Evolutionary conservation across 92 coral and sea anemone species (phyloP).

Genomic region (Porites cylindrica): DNA sequence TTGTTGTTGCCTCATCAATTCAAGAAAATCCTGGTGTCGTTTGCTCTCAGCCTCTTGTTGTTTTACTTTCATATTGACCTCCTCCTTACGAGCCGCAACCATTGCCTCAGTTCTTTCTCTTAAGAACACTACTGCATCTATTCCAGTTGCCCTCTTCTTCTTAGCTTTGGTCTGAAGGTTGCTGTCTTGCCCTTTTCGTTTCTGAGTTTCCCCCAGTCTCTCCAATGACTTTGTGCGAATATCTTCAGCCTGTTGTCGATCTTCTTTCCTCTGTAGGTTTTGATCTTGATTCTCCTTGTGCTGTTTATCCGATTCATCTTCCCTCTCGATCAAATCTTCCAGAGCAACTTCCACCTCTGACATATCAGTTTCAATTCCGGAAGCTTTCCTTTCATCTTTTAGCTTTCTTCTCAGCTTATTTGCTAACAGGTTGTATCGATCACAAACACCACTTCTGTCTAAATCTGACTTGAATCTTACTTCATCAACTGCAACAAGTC

Average conservation of each 20-base stretch:
- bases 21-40: background rate
- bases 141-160: slow-evolving; percentile 32
- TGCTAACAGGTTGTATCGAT: too few relatives aligned
- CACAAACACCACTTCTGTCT: too few relatives aligned
- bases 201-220: slow-evolving; percentile 41
- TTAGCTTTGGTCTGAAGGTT: background rate
- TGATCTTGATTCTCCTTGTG: slow-evolving; percentile 3
- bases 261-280: slow-evolving; percentile 25
- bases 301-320: slow-evolving; percentile 48
- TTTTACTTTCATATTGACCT: slow-evolving; percentile 5
- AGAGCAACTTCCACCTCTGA: background rate
- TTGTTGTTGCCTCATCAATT: slow-evolving; percentile 7
- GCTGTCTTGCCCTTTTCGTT: slow-evolving; percentile 1
- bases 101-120: slow-evolving; percentile 49
- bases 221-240: slow-evolving; percentile 29
- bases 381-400: too few relatives aligned
- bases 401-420: too few relatives aligned
- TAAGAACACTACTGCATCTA: slow-evolving; percentile 21
- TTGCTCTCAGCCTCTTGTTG: background rate
- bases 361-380: too few relatives aligned
- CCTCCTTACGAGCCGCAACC: slow-evolving; percentile 34
- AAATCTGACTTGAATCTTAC: background rate
- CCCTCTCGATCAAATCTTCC: slow-evolving; percentile 40
- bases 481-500: background rate
- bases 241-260: slow-evolving; percentile 33